Conservation (phyloP, 2,888 invertebrate species). For the Archips xylosteana region DNA sequence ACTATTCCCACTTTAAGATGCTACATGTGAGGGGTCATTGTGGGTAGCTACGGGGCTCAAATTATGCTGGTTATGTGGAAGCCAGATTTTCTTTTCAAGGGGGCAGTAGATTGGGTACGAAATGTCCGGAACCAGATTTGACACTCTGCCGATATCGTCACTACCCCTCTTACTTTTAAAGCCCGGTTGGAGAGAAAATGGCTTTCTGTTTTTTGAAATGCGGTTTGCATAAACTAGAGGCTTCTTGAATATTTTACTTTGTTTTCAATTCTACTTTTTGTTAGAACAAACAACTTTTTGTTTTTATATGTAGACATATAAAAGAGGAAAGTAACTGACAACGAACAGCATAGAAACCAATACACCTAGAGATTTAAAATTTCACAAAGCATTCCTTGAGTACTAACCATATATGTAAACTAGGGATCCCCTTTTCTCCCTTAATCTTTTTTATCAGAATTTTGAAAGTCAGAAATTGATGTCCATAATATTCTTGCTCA, state of each 20-base stretch:
- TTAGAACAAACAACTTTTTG: too few species aligned
- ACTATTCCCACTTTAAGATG: not conserved
- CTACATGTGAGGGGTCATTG: constrained; percentile 3
- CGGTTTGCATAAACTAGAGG: constrained; percentile 15
- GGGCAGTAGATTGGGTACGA: constrained; percentile 69
- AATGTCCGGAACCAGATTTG: constrained; percentile 73
- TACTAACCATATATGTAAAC: too few species aligned
- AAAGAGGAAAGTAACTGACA: too few species aligned
- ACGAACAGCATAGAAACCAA: too few species aligned
- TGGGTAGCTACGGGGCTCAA: constrained; percentile 47
- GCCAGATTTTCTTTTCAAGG: constrained; percentile 67
- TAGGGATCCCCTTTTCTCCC: too few species aligned
- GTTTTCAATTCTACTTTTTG: not conserved
- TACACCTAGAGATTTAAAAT: too few species aligned
- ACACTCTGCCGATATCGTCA: constrained; percentile 71
- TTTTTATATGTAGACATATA: too few species aligned
- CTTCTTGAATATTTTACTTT: not conserved
- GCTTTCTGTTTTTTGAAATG: constrained; percentile 46
- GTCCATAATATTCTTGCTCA: too few species aligned
- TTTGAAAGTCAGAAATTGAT: too few species aligned
- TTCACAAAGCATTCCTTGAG: too few species aligned
- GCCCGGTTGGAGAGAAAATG: constrained; percentile 51
- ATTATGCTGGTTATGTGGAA: constrained; percentile 53
- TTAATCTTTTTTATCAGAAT: too few species aligned
- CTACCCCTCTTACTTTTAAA: constrained; percentile 58